Evolutionary conservation across 2,797 vertebrate genomes (phyloP).

Genomic region (Gymnocypris eckloni): DNA sequence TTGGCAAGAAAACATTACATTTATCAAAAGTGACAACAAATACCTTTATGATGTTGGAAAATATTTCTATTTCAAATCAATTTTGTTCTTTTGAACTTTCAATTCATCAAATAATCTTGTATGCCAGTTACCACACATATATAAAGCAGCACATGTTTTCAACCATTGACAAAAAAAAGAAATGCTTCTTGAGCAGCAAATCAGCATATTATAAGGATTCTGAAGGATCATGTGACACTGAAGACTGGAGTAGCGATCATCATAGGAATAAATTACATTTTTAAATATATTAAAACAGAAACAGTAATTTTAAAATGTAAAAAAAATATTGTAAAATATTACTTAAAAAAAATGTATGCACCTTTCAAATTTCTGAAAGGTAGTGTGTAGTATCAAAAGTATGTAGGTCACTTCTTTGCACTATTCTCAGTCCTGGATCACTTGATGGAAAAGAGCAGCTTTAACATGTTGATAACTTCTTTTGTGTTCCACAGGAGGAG

Average conservation of each 20-base stretch:
- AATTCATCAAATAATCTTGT: background rate
- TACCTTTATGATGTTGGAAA: background rate
- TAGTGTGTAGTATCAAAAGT: background rate
- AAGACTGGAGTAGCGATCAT: background rate
- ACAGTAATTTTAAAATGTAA: background rate
- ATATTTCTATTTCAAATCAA: background rate
- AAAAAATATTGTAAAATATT: background rate
- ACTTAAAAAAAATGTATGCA: too few relatives aligned
- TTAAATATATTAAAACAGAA: too few relatives aligned
- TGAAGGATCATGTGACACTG: background rate
- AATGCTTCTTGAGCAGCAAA: background rate
- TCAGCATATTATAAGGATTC: background rate
- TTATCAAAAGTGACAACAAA: background rate
- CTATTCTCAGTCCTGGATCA: background rate
- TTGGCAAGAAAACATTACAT: background rate
- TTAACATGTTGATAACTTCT: background rate
- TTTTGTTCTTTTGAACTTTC: background rate
- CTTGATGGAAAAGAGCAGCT: background rate
- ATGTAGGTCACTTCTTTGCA: background rate
- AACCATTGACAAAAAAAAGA: background rate
- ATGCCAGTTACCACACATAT: background rate
- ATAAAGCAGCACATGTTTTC: background rate
- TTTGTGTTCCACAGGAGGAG: background rate
- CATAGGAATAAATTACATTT: background rate
- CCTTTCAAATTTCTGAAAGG: background rate